These are phyloP conservation scores for Pygmarrhopalites habei DNA, from an alignment of 1,140 invertebrate genomes.

Conservation along the genomic window DNA sequence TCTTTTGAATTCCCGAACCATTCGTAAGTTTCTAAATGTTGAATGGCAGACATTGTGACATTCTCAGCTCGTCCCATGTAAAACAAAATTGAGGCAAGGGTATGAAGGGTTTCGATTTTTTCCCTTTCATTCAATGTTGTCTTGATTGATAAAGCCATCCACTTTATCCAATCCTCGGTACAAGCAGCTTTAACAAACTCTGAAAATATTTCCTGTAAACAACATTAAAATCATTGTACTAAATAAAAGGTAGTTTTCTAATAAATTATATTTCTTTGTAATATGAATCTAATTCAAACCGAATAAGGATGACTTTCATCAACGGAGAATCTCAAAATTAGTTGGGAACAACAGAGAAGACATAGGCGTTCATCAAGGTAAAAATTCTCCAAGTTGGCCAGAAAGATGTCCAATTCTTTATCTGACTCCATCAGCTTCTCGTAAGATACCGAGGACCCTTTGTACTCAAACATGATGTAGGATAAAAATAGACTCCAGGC, in stretches of 20 bases:
- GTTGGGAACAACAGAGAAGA: slow-evolving; percentile 25
- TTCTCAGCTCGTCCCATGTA: slow-evolving; percentile 9
- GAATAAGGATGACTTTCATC: slow-evolving; percentile 12
- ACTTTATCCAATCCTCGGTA: slow-evolving; percentile 22
- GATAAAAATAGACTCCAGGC: slow-evolving; percentile 22
- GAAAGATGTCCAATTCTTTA: not conserved
- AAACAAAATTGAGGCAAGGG: slow-evolving; percentile 13
- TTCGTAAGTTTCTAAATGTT: not conserved
- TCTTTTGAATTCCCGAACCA: not conserved
- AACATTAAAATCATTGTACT: too few species aligned
- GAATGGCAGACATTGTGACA: not conserved
- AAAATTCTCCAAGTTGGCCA: slow-evolving; percentile 8
- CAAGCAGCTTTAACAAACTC: slow-evolving; percentile 21
- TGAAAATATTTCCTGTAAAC: slow-evolving; percentile 25
- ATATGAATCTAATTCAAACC: too few species aligned
- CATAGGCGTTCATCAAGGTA: slow-evolving; percentile 29
- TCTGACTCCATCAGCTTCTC: slow-evolving; percentile 17
- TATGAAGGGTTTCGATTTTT: slow-evolving; percentile 23
- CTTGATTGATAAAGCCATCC: slow-evolving; percentile 14
- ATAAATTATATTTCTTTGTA: too few species aligned
- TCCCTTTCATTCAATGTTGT: slow-evolving; percentile 17
- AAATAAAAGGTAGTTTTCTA: too few species aligned
- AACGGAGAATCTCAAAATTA: slow-evolving; percentile 18
- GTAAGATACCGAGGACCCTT: slow-evolving; percentile 20
- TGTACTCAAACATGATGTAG: slow-evolving; percentile 35